phyloP scores from a whole-genome alignment of 2,113 vertebrate genomes.

The Phyllostomus hastatus region DNA sequence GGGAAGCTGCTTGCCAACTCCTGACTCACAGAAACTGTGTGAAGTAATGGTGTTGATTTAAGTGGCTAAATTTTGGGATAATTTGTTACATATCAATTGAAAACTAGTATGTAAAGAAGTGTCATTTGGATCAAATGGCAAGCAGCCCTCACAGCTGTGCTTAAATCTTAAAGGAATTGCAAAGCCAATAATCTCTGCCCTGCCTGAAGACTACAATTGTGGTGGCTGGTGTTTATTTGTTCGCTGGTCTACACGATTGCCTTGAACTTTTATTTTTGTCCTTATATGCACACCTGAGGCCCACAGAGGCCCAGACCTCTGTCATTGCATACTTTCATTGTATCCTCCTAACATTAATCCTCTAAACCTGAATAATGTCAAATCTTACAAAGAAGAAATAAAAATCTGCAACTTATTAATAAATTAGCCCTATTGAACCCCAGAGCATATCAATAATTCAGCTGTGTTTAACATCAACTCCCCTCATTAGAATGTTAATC shows the following conservation, averaged over 20 bases:
- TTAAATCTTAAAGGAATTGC: not conserved
- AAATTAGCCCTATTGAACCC: not conserved
- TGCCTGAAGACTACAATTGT: not conserved
- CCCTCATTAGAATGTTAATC: slow-evolving; percentile 47
- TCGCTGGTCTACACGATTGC: not conserved
- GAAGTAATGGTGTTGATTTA: not conserved
- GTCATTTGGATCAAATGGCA: not conserved
- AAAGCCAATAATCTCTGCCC: not conserved
- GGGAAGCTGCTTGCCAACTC: not conserved
- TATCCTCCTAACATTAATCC: not conserved
- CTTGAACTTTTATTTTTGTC: not conserved
- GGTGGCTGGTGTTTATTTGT: not conserved
- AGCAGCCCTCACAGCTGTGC: not conserved
- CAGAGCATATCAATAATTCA: not conserved
- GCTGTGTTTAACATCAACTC: not conserved
- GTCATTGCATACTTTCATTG: not conserved
- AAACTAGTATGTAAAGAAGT: not conserved
- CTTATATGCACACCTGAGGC: not conserved
- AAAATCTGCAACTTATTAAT: slow-evolving; percentile 13
- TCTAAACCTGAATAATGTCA: not conserved
- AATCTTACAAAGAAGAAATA: slow-evolving; percentile 14
- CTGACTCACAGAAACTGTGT: not conserved
- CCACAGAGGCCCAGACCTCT: not conserved
- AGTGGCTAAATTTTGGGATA: not conserved
- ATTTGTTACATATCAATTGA: not conserved